Evolutionary conservation across 2,797 vertebrate species (phyloP).

Genomic region (Premnoplex brunnescens): DNA sequence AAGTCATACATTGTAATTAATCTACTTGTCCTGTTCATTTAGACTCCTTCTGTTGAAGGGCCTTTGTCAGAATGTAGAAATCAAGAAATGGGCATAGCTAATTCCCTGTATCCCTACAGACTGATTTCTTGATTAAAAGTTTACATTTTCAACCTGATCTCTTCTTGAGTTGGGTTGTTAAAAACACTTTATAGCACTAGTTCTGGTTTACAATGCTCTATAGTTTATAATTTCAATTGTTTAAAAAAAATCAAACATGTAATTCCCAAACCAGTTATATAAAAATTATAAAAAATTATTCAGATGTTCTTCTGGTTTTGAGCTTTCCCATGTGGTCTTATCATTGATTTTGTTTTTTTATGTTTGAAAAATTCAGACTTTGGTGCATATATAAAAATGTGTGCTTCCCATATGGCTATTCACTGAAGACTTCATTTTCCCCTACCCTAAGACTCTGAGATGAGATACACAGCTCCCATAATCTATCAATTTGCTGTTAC

Average conservation of each 20-base stretch:
- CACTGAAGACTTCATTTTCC: background rate
- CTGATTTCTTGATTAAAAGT: conserved; percentile 28
- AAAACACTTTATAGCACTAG: background rate
- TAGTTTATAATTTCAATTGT: background rate
- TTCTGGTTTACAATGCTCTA: background rate
- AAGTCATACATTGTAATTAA: conserved; percentile 55
- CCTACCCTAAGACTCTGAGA: background rate
- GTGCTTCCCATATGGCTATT: rapidly evolving
- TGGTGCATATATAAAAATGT: background rate
- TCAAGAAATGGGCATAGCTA: background rate
- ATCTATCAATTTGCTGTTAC: background rate
- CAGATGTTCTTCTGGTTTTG: background rate
- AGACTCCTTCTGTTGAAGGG: background rate
- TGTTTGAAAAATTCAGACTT: background rate
- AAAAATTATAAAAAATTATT: background rate
- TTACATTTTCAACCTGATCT: conserved; percentile 12
- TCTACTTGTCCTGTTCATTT: conserved; percentile 55
- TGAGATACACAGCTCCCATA: background rate
- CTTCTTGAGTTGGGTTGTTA: background rate
- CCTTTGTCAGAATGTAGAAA: conserved; percentile 35
- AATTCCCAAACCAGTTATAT: background rate
- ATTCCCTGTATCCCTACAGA: background rate
- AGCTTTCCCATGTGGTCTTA: background rate
- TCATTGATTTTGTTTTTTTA: background rate
- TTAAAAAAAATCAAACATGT: background rate